Evolutionary conservation across 2,113 vertebrate genomes (phyloP).

Genomic region (Phylloscopus trochiloides): DNA sequence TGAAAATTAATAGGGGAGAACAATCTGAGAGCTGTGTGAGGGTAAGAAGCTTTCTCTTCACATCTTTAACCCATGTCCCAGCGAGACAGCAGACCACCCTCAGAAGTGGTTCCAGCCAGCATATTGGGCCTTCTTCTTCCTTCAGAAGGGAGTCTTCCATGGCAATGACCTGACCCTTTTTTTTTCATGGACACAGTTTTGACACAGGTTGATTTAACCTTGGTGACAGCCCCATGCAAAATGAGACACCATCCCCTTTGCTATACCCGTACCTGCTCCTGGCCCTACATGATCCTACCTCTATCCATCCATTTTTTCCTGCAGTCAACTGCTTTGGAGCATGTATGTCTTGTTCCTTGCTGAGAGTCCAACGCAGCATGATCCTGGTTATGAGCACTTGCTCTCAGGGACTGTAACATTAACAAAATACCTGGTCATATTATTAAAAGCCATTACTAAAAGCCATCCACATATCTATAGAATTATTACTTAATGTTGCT

Average conservation of each 20-base stretch:
- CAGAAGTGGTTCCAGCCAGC: background rate
- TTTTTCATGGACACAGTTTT: background rate
- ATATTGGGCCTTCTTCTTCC: background rate
- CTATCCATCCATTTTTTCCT: background rate
- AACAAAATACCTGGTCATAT: background rate
- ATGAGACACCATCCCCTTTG: background rate
- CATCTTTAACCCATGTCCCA: background rate
- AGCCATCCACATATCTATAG: background rate
- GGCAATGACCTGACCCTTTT: background rate
- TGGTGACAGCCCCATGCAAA: background rate
- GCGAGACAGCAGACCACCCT: background rate
- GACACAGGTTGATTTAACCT: background rate
- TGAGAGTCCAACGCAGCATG: background rate
- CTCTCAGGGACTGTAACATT: background rate
- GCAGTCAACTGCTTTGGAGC: background rate
- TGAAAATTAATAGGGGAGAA: background rate
- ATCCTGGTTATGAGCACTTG: background rate
- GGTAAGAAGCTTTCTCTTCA: background rate
- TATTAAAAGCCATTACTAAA: background rate
- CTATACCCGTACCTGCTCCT: background rate
- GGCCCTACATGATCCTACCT: background rate
- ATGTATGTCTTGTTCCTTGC: background rate
- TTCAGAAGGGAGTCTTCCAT: background rate
- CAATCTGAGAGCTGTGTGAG: background rate
- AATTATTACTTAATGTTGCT: background rate